A percentile compares a stretch with the other conserved stretches of the same genome.
phyloP scores from a whole-genome alignment of 2,888 invertebrate genomes.

The Xestia rhomboidea region DNA sequence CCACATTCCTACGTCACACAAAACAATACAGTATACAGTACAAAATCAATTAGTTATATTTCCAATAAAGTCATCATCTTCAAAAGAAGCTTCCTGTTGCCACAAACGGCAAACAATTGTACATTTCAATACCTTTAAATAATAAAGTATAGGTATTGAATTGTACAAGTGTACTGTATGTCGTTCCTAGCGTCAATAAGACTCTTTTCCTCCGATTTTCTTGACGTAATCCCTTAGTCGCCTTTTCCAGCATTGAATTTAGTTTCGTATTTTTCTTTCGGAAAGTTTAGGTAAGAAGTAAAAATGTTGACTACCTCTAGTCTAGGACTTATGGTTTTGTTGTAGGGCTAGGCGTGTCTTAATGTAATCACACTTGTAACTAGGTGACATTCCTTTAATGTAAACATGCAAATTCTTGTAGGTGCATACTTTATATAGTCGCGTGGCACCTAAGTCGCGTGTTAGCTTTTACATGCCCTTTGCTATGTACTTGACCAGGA shows the following conservation, averaged over 20 bases:
- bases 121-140: background rate
- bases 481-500: background rate
- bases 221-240: background rate
- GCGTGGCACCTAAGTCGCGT: background rate
- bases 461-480: constrained; percentile 5
- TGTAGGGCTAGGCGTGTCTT: constrained; percentile 38
- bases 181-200: background rate
- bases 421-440: background rate
- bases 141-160: background rate
- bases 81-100: too few relatives aligned
- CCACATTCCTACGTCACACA: too few relatives aligned
- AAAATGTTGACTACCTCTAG: constrained; percentile 36
- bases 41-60: background rate
- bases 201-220: constrained; percentile 6
- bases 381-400: constrained; percentile 23
- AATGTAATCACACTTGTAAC: constrained; percentile 52
- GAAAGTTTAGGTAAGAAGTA: background rate
- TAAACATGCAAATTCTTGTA: constrained; percentile 30
- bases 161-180: background rate
- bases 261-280: background rate
- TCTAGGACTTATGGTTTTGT: background rate
- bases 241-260: background rate
- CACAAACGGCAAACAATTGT: too few relatives aligned
- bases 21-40: too few relatives aligned
- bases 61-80: too few relatives aligned